A percentile compares a stretch with the other conserved stretches of the same genome.
These are phyloP conservation scores for Ferdinandea cuprea DNA, from an alignment of 2,888 invertebrate species.

Conservation along the genomic window DNA sequence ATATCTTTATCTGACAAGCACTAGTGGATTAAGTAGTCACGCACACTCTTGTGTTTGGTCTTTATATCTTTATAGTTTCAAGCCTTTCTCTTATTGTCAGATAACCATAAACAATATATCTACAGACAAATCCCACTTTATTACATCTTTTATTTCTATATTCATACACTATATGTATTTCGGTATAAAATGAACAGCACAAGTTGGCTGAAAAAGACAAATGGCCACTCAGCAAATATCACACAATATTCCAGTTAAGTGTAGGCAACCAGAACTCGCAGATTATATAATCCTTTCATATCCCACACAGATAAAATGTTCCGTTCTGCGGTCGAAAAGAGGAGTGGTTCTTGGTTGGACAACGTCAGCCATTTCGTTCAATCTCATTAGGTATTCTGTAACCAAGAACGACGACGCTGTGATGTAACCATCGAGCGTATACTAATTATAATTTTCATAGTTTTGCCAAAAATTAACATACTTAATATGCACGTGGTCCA, in stretches of 20 bases:
- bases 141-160: too few relatives aligned
- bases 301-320: background rate
- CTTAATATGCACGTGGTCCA: background rate
- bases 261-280: background rate
- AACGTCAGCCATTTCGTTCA: background rate
- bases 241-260: background rate
- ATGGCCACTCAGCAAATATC: background rate
- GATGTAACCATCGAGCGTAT: background rate
- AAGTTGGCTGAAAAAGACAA: background rate
- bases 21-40: too few relatives aligned
- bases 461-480: background rate
- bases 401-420: background rate
- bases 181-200: too few relatives aligned
- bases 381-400: background rate
- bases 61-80: too few relatives aligned
- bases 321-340: background rate
- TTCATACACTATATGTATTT: too few relatives aligned
- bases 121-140: too few relatives aligned
- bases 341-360: background rate
- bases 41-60: too few relatives aligned
- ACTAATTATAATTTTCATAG: background rate
- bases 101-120: too few relatives aligned
- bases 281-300: constrained; percentile 4
- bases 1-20: too few relatives aligned
- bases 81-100: too few relatives aligned